A percentile compares a stretch with the other conserved stretches of the same genome.
These are phyloP conservation scores for Pheosia tremula DNA, from an alignment of 2,888 invertebrate genomes.

Conservation along the genomic window DNA sequence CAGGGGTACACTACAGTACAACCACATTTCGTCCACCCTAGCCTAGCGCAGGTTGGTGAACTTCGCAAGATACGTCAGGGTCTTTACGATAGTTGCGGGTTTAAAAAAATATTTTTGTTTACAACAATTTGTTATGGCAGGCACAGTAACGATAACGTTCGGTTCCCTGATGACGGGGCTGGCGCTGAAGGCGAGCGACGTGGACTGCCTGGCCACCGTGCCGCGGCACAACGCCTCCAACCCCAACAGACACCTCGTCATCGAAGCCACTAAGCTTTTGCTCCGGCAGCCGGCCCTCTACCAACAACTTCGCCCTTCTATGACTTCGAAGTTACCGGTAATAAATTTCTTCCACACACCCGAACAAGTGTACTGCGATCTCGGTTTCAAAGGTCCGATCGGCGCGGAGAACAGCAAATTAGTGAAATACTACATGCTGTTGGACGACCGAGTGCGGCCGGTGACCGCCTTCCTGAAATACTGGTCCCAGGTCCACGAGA, in stretches of 20 bases:
- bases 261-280: slow-evolving; percentile 15
- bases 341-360: slow-evolving; percentile 17
- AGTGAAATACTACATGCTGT: slow-evolving; percentile 23
- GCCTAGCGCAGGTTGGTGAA: no score
- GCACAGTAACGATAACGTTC: slow-evolving; percentile 18
- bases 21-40: no score
- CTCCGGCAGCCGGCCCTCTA: slow-evolving; percentile 24
- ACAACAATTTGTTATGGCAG: slow-evolving; percentile 16
- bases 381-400: slow-evolving; percentile 14
- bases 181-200: slow-evolving; percentile 32
- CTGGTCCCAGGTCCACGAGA: slow-evolving; percentile 21
- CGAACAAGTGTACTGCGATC: slow-evolving; percentile 19
- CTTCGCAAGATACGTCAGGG: no score
- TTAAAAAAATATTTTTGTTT: no score
- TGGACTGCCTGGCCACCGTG: slow-evolving; percentile 29
- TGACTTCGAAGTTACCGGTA: neutral
- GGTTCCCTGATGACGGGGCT: slow-evolving; percentile 39
- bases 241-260: slow-evolving; percentile 9
- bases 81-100: no score
- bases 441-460: slow-evolving; percentile 20
- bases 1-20: no score
- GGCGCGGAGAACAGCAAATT: slow-evolving; percentile 11
- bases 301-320: neutral
- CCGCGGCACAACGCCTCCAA: slow-evolving; percentile 12
- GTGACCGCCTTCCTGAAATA: slow-evolving; percentile 30